Base-by-base conservation (phyloP, 2,113 vertebrate genomes). In the Ptychochromis oligacanthus region DNA sequence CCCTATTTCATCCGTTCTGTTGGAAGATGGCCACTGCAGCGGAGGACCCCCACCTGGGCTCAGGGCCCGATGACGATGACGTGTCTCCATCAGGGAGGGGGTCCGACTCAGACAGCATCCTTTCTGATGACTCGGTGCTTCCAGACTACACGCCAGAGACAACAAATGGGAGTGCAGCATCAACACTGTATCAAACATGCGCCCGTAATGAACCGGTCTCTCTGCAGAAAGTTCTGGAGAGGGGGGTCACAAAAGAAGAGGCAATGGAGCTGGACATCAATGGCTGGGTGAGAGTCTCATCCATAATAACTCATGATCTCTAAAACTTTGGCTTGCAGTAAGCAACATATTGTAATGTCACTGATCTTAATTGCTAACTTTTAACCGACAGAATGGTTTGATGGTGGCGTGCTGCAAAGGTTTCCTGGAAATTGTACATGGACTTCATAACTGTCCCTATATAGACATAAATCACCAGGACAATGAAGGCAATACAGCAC, bases 391-490 rank as follows among this genome's bases (percentile, higher is more conserved):
- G 97, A 98, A 97, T 0, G 96, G 93, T 58, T 91, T 98, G 92
- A 96, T 97, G 96, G 90, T 98, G 1, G 96, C 97, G 1, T 97
- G 97, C 91, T 96, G 86, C 92, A 96, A 91, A 55, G 97, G 97
- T 77, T 98, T 96, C 0, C 5, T 93, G 65, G 94, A 95, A 22
- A 92, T 98, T 0, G 95, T 97, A 31, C 79, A 94, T 0, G 88
- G 95, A 34, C 96, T 98, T 81, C 93, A 91, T 72, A 79, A 40
- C 82, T 98, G 97, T 85, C 96, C 97, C 60, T 96, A 94, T 81
- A 64, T 98, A 14, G 94, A 98, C 18, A 90, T 97, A 91, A 97
- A 98, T 85, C 97, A 96, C 49, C 96, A 97, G 93, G 97, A 98
- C 95, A 97, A 96, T 7, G 97, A 98, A 0, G 97, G 97, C 2